phyloP scores from a whole-genome alignment of 2,888 invertebrate genomes.

The Anorthoa munda region DNA sequence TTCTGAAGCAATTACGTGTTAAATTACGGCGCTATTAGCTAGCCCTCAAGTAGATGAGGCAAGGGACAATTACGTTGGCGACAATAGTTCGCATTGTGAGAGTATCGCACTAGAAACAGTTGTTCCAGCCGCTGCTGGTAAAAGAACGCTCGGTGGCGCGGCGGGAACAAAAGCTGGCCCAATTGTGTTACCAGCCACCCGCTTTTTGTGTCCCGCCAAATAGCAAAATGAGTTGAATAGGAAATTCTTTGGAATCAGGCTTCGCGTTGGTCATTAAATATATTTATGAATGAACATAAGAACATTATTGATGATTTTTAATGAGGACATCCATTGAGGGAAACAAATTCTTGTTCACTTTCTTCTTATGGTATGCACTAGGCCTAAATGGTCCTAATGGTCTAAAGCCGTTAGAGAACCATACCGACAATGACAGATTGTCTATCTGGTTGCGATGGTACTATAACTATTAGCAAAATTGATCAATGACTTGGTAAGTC shows the following conservation, averaged over 20 bases:
- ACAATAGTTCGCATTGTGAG: conserved; percentile 83
- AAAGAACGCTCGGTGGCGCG: conserved; percentile 76
- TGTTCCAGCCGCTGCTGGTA: conserved; percentile 73
- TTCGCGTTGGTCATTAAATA: conserved; percentile 49
- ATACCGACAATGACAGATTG: not conserved
- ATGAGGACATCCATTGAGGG: not conserved
- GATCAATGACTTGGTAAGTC: too few species aligned
- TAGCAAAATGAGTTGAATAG: conserved; percentile 77
- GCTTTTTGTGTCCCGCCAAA: conserved; percentile 77
- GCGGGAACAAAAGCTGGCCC: conserved; percentile 80
- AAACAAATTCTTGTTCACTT: not conserved
- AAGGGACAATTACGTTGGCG: conserved; percentile 80
- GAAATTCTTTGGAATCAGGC: conserved; percentile 66
- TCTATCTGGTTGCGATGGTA: too few species aligned
- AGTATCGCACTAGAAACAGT: conserved; percentile 83
- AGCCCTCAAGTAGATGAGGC: conserved; percentile 81
- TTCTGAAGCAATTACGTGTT: conserved; percentile 58
- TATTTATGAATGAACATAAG: conserved; percentile 21
- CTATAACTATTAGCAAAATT: too few species aligned
- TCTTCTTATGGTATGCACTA: too few species aligned
- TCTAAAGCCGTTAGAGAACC: too few species aligned
- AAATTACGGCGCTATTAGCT: conserved; percentile 79
- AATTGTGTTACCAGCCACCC: conserved; percentile 80
- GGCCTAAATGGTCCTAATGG: too few species aligned
- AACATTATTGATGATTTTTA: not conserved